These are phyloP conservation scores for Oreonectes daqikongensis DNA, from an alignment of 2,797 vertebrate genomes.

Conservation along the genomic window DNA sequence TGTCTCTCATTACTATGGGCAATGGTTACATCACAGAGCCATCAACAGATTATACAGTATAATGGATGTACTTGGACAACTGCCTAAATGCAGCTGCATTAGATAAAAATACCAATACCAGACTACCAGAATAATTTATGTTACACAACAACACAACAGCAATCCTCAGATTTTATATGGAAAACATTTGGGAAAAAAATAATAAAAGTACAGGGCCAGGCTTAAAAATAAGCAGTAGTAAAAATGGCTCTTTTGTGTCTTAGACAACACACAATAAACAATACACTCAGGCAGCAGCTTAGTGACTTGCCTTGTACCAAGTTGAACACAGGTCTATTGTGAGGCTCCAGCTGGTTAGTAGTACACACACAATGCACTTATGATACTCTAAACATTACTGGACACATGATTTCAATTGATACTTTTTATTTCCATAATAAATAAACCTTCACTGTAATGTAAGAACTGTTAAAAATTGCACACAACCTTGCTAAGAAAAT, in stretches of 20 bases:
- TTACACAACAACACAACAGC: neutral
- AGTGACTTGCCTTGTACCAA: slow-evolving; percentile 23
- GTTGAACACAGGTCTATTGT: slow-evolving; percentile 46
- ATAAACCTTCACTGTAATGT: too few relatives aligned
- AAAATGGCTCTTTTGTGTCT: slow-evolving; percentile 37
- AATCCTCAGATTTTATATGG: too few relatives aligned
- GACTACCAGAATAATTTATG: too few relatives aligned
- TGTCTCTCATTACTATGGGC: neutral
- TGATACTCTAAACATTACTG: too few relatives aligned
- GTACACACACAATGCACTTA: slow-evolving; percentile 54
- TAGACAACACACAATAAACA: slow-evolving; percentile 50
- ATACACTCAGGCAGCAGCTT: slow-evolving; percentile 7
- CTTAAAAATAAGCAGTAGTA: neutral
- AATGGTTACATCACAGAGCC: neutral
- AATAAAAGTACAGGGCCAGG: neutral
- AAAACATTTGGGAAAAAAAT: neutral
- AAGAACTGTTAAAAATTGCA: too few relatives aligned
- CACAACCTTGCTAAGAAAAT: too few relatives aligned
- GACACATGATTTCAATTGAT: too few relatives aligned
- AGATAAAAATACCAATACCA: too few relatives aligned
- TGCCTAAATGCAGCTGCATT: too few relatives aligned
- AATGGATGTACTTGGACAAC: neutral
- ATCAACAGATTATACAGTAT: neutral
- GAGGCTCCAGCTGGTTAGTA: neutral
- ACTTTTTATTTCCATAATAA: too few relatives aligned